Conservation (phyloP, 2,797 vertebrate genomes). For the Sciurus carolinensis region DNA sequence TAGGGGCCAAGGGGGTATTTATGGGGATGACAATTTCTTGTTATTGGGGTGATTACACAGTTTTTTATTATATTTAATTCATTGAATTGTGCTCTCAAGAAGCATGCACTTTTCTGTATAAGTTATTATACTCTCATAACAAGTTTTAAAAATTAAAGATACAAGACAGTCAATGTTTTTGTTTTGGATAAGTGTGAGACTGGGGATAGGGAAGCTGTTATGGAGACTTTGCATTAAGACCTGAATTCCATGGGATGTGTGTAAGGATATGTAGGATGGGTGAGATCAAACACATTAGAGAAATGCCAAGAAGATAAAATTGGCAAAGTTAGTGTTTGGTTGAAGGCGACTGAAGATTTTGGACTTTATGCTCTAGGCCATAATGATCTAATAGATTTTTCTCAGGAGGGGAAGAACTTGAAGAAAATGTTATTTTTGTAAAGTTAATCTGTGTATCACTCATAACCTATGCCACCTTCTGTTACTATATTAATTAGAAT, state of each 20-base stretch:
- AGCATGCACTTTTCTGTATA: background rate
- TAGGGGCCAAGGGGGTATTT: background rate
- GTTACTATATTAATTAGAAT: constrained; percentile 3
- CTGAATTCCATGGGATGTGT: background rate
- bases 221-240: background rate
- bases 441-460: constrained; percentile 18
- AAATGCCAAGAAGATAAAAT: background rate
- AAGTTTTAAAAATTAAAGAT: constrained; percentile 22
- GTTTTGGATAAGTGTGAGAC: background rate
- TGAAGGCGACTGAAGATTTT: background rate
- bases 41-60: background rate
- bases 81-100: background rate
- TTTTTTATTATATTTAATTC: background rate
- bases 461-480: background rate
- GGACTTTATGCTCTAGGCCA: background rate
- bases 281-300: background rate
- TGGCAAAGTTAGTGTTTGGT: background rate
- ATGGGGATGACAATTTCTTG: background rate
- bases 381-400: background rate
- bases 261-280: background rate
- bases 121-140: constrained; percentile 7
- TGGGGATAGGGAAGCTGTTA: background rate
- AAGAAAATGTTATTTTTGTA: constrained; percentile 25
- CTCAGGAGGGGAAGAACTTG: background rate
- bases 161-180: background rate